phyloP scores from a whole-genome alignment of 2,797 vertebrate species.

The Cyclura pinguis region DNA sequence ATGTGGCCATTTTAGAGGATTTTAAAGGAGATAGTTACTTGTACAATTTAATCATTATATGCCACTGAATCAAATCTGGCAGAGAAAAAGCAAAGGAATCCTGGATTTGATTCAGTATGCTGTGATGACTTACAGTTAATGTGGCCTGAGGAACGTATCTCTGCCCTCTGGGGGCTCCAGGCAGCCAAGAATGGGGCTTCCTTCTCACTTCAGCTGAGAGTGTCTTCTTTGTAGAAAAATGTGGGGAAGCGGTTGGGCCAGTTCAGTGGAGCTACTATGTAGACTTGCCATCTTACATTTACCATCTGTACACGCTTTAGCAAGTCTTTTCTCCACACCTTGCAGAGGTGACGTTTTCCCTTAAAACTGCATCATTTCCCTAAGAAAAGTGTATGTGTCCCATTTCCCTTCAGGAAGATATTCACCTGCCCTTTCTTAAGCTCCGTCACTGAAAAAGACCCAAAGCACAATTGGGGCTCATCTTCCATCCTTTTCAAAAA shows the following conservation, averaged over 20 bases:
- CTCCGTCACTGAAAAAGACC: constrained; percentile 1
- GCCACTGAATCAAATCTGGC: constrained; percentile 32
- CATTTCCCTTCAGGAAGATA: constrained; percentile 44
- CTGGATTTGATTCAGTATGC: constrained; percentile 25
- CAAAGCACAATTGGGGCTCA: neutral
- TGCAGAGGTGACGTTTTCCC: neutral
- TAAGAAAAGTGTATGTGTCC: constrained; percentile 5
- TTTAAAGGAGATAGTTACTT: constrained; percentile 58
- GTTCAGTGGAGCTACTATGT: neutral
- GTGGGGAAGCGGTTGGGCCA: neutral
- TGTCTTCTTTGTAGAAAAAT: neutral
- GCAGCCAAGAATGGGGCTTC: constrained; percentile 20
- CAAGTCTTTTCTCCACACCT: neutral
- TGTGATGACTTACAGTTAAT: constrained; percentile 26
- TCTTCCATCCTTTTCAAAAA: constrained; percentile 32
- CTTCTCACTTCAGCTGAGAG: neutral
- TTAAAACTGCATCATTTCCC: neutral
- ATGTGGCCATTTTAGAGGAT: constrained; percentile 58
- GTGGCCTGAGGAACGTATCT: constrained; percentile 14
- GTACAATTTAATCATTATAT: constrained; percentile 45
- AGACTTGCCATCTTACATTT: constrained; percentile 12
- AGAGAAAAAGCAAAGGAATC: constrained; percentile 1
- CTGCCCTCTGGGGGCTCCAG: constrained; percentile 34
- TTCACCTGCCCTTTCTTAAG: rapidly evolving
- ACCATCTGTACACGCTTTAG: neutral